Percentiles rank a stretch among this genome's conserved stretches.
phyloP scores from a whole-genome alignment of 2,797 vertebrate species.

The Tolypeutes matacus region DNA sequence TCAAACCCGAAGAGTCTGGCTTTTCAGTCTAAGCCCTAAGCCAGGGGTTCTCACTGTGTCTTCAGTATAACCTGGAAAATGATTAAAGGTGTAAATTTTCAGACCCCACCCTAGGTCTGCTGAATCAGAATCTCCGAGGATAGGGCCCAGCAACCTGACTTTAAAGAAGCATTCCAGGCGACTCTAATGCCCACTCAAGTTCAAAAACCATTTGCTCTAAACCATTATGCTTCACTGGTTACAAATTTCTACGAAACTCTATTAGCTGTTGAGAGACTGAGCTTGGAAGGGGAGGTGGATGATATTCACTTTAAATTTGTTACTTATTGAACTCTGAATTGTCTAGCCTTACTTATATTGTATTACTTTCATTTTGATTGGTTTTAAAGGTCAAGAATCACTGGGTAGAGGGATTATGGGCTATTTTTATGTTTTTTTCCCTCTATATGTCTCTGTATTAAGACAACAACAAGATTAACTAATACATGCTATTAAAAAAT shows the following conservation, averaged over 20 bases:
- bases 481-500: slow-evolving; percentile 13
- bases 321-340: not conserved
- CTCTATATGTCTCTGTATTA: slow-evolving; percentile 1
- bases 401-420: not conserved
- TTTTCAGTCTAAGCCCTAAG: not conserved
- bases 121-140: not conserved
- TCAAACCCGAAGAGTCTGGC: not conserved
- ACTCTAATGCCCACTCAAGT: fast-evolving
- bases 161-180: not conserved
- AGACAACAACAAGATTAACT: slow-evolving; percentile 63
- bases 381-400: slow-evolving; percentile 66
- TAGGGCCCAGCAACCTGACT: fast-evolving
- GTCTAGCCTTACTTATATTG: not conserved
- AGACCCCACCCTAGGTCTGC: fast-evolving
- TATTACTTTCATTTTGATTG: slow-evolving; percentile 57
- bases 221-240: fast-evolving
- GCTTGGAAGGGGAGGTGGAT: not conserved
- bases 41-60: not conserved
- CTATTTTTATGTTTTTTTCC: not conserved
- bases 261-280: not conserved
- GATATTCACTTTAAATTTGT: slow-evolving; percentile 3
- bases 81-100: too few species aligned
- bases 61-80: not conserved
- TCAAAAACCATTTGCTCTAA: not conserved
- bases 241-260: not conserved